Evolutionary conservation across 2,113 vertebrate species (phyloP), one percentile per base, ranked within the genome.

Genomic region (Elephantulus edwardii): DNA sequence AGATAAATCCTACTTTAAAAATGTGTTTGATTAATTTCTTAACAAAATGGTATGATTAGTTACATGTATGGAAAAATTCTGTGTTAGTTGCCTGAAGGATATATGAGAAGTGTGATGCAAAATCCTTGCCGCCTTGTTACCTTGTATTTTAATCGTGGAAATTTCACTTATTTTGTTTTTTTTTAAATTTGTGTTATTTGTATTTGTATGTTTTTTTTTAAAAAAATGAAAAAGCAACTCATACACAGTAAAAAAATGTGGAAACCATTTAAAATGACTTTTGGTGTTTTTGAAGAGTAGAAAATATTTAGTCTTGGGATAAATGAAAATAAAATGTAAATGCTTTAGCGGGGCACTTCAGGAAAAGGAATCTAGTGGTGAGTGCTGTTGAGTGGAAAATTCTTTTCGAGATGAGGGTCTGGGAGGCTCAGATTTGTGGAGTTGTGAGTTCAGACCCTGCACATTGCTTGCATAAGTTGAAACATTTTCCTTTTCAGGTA

Each of bases 211-310:
- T 44, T 8, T 20, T 62, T 50, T 64, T 62, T 83, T 24, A n/a
- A n/a, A n/a, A n/a, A n/a, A 42, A 26, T 72, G n/a, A 71, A 68
- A 88, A 88, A 82, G 24, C 50, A 74, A 92, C 56, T 78, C 42
- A 33, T n/a, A 85, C 2, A 4, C 20, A 6, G 52, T 33, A 26
- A 72, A 88, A 79, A 82, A 71, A 17, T 54, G 24, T 46, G 44
- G 22, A 75, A 66, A 72, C 12, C 17, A 19, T 86, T 90, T 76
- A 20, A 83, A 82, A 50, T 58, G 33, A 16, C 42, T 83, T 46
- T 82, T 44, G 75, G 40, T 92, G 58, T 81, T 81, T 88, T 92
- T 62, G 35, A 92, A 91, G 62, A 33, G 10, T 83, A 2, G 64
- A 44, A 30, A 22, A 48, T 17, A n/a, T 77, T 89, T 91, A 91